Conservation (phyloP, 2,797 vertebrate species). For the Petrocephalus schoutedeni region DNA sequence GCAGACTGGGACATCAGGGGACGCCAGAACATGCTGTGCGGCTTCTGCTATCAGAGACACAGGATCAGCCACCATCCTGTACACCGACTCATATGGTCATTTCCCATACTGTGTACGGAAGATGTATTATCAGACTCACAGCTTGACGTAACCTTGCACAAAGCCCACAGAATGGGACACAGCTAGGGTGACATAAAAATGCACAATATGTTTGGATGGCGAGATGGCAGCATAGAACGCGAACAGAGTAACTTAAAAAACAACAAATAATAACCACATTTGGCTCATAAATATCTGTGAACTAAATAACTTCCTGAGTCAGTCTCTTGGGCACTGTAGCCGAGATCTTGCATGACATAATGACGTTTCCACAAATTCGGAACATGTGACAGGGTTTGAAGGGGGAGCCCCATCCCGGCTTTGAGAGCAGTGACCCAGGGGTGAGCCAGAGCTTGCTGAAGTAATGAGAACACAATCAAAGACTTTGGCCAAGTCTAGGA, state of each 20-base stretch:
- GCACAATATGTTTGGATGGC: not conserved
- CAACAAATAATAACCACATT: constrained; percentile 20
- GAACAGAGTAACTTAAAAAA: not conserved
- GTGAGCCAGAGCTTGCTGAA: not conserved
- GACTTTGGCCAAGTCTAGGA: constrained; percentile 18
- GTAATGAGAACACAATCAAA: constrained; percentile 29
- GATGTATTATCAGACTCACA: not conserved
- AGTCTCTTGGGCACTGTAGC: constrained; percentile 4
- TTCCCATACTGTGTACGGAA: not conserved
- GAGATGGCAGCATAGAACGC: not conserved
- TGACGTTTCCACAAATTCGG: constrained; percentile 21
- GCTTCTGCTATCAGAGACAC: not conserved
- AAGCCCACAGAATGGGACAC: not conserved
- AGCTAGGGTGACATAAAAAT: not conserved
- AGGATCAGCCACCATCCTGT: not conserved
- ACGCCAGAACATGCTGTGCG: not conserved
- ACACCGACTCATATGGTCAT: not conserved
- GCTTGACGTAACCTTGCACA: not conserved
- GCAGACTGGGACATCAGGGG: not conserved
- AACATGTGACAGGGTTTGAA: constrained; percentile 25
- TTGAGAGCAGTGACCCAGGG: constrained; percentile 9
- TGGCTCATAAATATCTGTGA: constrained; percentile 15
- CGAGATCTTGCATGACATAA: not conserved
- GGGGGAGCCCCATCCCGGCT: not conserved
- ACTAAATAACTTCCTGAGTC: constrained; percentile 9